Base-by-base conservation (phyloP, 2,797 vertebrate species). In the Pteropus rufus region DNA sequence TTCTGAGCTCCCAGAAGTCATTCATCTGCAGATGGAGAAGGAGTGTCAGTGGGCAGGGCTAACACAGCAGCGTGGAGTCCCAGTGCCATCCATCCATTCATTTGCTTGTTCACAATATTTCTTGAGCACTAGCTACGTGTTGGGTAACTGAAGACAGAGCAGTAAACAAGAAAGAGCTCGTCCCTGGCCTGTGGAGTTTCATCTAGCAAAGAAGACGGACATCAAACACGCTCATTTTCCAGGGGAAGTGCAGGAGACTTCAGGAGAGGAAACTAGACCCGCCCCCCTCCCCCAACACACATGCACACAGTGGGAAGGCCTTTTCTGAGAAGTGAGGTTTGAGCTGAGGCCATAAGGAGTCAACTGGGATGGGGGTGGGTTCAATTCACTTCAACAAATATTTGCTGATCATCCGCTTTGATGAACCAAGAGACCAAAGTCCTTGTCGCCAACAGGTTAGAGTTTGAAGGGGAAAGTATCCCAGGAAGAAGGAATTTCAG, bases 331-430 rank as follows among this genome's bases (percentile, higher is more conserved):
- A 58, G 5, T 6, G 73, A 89, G 73, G 46, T 58, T 76, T 58
- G 64, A 49, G 82, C 54, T n/a, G 44, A 65, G 44, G 46, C 54
- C 14, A 1, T 34, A 62, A 77, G 41, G 64, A 56, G 11, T 36
- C 87, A 83, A 39, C 65, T 26, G 14, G 70, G 41, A 36, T 70
- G 36, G 18, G 18, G 34, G 34, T 44, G 34, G 58, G 84, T 44
- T 92, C 26, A 80, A 14, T 23, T 94, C 46, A 64, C 67, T 44
- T 95, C 64, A 88, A 82, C 23, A 92, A 94, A 92, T 83, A 67
- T 73, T 83, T 87, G 69, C 58, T 49, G 88, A 77, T 85, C 62
- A 75, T 34, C 54, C 77, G 52, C 76, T 92, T 9, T 44, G 64
- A 84, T 34, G 26, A 94, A 70, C 24, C 72, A 54, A 31, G 39